Percentiles rank a stretch among this genome's conserved stretches.
Conservation (phyloP, 2,797 vertebrate species). For the Sylvia borin region DNA sequence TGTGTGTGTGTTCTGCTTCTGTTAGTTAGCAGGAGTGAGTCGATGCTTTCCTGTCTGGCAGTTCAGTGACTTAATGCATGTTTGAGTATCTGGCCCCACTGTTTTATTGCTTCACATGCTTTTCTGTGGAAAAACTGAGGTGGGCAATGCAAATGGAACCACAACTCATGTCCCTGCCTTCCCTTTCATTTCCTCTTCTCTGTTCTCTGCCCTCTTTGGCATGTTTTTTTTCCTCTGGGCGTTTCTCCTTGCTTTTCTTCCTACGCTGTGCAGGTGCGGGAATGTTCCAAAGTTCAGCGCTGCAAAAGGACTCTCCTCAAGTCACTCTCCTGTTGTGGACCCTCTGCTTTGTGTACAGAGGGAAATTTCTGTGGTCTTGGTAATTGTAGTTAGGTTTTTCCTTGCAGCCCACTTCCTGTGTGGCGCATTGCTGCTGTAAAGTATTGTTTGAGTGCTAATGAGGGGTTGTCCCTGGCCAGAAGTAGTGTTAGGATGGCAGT, state of each 20-base stretch:
- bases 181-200: conserved; percentile 20
- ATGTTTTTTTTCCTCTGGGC: neutral
- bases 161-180: conserved; percentile 27
- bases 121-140: conserved; percentile 53
- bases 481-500: neutral
- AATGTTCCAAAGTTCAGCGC: neutral
- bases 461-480: neutral
- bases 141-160: conserved; percentile 8
- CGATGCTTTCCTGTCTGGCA: conserved; percentile 35
- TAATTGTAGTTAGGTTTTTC: neutral
- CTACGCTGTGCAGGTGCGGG: neutral
- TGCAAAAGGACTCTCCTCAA: neutral
- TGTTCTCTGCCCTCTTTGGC: neutral
- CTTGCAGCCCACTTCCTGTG: neutral
- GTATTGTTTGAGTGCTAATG: neutral
- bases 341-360: neutral
- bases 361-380: conserved; percentile 1
- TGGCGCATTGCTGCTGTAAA: neutral
- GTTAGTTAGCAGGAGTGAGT: neutral
- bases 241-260: neutral
- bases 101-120: conserved; percentile 1
- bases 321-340: neutral
- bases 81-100: conserved; percentile 29
- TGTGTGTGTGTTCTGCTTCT: conserved; percentile 13
- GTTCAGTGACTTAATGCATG: conserved; percentile 22